phyloP scores from a whole-genome alignment of 2,888 invertebrate genomes.

The Hyppa rectilinea region DNA sequence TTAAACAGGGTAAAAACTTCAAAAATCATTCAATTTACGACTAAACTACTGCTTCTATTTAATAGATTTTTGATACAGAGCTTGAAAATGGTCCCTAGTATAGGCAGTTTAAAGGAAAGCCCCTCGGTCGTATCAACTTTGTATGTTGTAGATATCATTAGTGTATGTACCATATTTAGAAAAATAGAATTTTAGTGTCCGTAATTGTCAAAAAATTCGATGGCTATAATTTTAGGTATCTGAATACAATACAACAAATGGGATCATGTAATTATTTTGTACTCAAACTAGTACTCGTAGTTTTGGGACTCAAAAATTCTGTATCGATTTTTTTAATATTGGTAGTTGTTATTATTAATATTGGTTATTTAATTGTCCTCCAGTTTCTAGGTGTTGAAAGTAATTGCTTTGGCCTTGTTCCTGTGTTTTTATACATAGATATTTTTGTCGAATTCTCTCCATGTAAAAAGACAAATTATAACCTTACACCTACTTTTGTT shows the following conservation, averaged over 20 bases:
- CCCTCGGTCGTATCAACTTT: too few relatives aligned
- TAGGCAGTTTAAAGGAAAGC: too few relatives aligned
- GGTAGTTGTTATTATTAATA: background rate
- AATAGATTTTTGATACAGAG: too few relatives aligned
- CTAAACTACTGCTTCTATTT: too few relatives aligned
- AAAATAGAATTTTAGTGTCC: background rate
- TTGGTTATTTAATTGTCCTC: background rate
- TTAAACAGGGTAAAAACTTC: too few relatives aligned
- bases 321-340: background rate
- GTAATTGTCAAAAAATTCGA: background rate
- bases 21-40: too few relatives aligned
- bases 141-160: too few relatives aligned
- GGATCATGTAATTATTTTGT: slow-evolving; percentile 31
- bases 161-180: background rate
- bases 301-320: background rate
- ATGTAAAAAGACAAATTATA: background rate
- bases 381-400: background rate
- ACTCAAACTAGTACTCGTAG: slow-evolving; percentile 5
- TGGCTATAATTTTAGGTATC: slow-evolving; percentile 5
- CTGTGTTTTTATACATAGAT: background rate
- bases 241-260: background rate
- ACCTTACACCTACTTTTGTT: background rate
- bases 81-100: too few relatives aligned
- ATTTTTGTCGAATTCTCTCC: background rate
- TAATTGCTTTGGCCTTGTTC: background rate